These are phyloP conservation scores for Corythaixoides concolor DNA, from an alignment of 2,113 vertebrate genomes.

Conservation along the genomic window DNA sequence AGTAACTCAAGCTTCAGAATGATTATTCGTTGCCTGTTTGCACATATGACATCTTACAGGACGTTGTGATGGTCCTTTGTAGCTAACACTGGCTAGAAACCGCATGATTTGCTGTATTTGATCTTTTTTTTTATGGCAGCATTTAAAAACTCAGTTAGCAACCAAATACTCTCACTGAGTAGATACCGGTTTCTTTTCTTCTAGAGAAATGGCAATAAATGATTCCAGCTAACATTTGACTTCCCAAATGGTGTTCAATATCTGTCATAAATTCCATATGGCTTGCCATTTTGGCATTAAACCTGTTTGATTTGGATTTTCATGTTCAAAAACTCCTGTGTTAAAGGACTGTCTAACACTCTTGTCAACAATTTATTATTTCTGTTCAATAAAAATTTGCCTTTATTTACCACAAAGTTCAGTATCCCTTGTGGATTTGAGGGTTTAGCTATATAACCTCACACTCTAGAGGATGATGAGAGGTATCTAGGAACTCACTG, in stretches of 20 bases:
- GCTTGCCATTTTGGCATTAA: constrained; percentile 51
- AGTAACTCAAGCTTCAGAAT: neutral
- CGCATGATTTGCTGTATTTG: neutral
- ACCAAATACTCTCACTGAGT: neutral
- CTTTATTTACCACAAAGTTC: constrained; percentile 32
- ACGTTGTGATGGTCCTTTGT: neutral
- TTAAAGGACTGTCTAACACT: constrained; percentile 61
- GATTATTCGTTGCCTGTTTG: neutral
- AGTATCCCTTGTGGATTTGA: neutral
- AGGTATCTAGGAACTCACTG: neutral
- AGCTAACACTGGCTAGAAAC: neutral
- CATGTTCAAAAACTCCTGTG: constrained; percentile 38
- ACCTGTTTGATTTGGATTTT: constrained; percentile 63
- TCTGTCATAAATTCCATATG: constrained; percentile 47
- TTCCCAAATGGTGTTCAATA: constrained; percentile 50
- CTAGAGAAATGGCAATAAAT: neutral
- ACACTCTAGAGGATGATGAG: neutral
- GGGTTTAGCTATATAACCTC: neutral
- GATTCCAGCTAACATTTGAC: constrained; percentile 45
- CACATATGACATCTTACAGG: neutral
- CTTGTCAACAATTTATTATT: constrained; percentile 58
- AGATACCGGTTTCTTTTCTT: neutral
- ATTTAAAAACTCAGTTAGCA: neutral
- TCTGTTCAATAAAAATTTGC: constrained; percentile 39
- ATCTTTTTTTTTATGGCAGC: neutral